Base-by-base conservation (phyloP, 1,140 invertebrate species). In the Drosophila lini region DNA sequence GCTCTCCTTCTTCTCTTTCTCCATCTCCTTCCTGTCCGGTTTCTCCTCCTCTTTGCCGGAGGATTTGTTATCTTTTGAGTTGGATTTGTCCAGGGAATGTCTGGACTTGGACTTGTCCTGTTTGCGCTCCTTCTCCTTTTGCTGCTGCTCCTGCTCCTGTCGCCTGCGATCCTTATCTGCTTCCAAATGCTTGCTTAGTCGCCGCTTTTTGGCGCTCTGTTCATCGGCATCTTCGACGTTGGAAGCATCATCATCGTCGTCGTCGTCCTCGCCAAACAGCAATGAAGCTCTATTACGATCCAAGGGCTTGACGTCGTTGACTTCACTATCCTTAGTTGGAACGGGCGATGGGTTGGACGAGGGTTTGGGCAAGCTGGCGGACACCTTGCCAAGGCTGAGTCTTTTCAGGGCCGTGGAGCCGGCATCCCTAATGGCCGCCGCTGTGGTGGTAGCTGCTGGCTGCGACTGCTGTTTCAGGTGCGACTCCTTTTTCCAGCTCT, bases 221-320 rank as follows among this genome's bases (percentile, higher is more conserved):
- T 45, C 53, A 5, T 38, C 32, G 2, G 15, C 36, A 31, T 19
- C 47, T 7, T 55, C 28, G 5, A 64, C 62, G 1, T 70, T 63
- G 7, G 1, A 8, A 2, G 7, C 11, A 15, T 11, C 7, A 3
- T 28, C 25, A n/a, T 70, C 69, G 2, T 74, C 65, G 3, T 64
- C 75, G 9, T 95, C 94, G 31, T 94, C 94, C 22, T 93, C 91
- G 11, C 91, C 93, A 76, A 94, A 95, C 19, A 94, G 74, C 1
- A 95, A 64, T 10, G 91, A 91, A 36, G 92, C 69, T n/a, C 93
- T 74, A 71, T 92, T 91, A 13, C 80, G 91, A 91, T 91, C 93
- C 22, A 81, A 25, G 0, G 62, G 56, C 41, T 79, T 83, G 1
- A 40, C 28, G 2, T n/a, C 52, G 5, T 22, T 47, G 5, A 1